Base-by-base conservation (phyloP, 2,113 vertebrate genomes). In the Chaenocephalus aceratus region DNA sequence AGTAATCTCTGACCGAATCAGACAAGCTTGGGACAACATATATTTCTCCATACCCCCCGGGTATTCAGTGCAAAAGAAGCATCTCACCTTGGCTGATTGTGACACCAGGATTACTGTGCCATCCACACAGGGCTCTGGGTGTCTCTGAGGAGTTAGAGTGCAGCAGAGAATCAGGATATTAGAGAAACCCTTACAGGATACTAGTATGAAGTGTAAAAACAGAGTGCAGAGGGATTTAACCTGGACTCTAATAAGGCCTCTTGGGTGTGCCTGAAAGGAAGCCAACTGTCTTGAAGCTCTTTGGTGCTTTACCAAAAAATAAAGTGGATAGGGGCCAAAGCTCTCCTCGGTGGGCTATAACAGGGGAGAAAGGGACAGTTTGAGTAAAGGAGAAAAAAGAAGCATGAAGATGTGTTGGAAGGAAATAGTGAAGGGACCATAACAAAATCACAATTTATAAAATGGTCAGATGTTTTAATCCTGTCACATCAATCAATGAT, bases 211-310 rank as follows among this genome's bases (percentile, higher is more conserved):
- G 81, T 75, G 67, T 69, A 53, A 82, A 41, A 78, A 86, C 69
- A 87, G 65, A 72, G 80, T 46, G 36, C 77, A 82, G 36, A 67
- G 86, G 78, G 86, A 78, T 83, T 89, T 87, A 88, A 91, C 91
- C 88, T 84, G 76, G 63, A 64, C 76, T 89, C 86, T 91, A 93
- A 92, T 92, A 91, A 90, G 89, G 86, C 73, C 92, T 88, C 92
- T 59, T 79, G 88, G 87, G 92, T 74, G 72, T 65, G 82, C 51
- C 51, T 57, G 64, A 16, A 34, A 79, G 80, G 72, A 48, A 77
- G 69, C 61, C 79, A 71, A 54, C 48, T 69, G 62, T 61, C 76
- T 56, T 30, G 36, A 54, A 66, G 58, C 48, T 52, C 73, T 77
- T 74, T 84, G 62, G 60, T 56, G 60, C 57, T 75, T 75, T 69